Conservation (phyloP, 1,140 invertebrate species). For the Anastrepha ludens region DNA sequence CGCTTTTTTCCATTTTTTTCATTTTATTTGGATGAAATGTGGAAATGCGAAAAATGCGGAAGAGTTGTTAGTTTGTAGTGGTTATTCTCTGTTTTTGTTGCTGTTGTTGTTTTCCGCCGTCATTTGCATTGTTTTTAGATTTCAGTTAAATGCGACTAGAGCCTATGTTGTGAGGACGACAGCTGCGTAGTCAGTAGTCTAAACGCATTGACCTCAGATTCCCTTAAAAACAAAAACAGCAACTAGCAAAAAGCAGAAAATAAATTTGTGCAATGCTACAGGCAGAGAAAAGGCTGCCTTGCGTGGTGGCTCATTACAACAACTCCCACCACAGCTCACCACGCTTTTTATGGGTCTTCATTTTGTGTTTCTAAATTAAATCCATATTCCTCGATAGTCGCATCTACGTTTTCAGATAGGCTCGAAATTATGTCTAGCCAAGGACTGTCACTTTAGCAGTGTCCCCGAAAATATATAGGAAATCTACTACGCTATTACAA, state of each 20-base stretch:
- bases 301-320: too few relatives aligned
- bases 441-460: too few relatives aligned
- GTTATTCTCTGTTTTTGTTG: not conserved
- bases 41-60: slow-evolving; percentile 22
- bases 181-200: not conserved
- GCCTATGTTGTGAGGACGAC: not conserved
- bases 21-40: slow-evolving; percentile 11
- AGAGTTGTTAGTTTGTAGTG: not conserved
- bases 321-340: too few relatives aligned
- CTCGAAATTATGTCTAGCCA: too few relatives aligned
- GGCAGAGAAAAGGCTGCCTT: too few relatives aligned
- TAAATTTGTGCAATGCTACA: too few relatives aligned
- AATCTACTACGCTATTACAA: too few relatives aligned
- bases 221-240: not conserved
- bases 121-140: slow-evolving; percentile 4
- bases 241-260: not conserved
- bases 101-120: not conserved
- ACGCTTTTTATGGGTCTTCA: too few relatives aligned
- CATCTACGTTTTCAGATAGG: too few relatives aligned
- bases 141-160: not conserved
- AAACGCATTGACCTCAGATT: not conserved
- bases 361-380: too few relatives aligned
- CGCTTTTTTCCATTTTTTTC: not conserved
- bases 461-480: too few relatives aligned
- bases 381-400: too few relatives aligned